Conservation (phyloP, 2,888 invertebrate genomes). For the Trilocha varians region DNA sequence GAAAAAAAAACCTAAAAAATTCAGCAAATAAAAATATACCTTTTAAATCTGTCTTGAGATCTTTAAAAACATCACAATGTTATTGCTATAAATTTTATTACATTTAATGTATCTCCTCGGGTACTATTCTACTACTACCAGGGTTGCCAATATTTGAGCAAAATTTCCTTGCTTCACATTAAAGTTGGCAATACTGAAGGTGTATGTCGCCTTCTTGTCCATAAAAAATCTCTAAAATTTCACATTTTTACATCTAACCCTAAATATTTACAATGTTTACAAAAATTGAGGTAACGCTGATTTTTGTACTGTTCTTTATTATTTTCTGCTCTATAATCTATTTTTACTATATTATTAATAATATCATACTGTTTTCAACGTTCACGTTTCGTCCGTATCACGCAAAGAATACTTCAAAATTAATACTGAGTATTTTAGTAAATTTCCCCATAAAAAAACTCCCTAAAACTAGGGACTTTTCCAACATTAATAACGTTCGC, state of each 20-base stretch:
- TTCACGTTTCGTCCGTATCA: slow-evolving; percentile 30
- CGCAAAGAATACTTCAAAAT: slow-evolving; percentile 9
- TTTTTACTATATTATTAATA: slow-evolving; percentile 11
- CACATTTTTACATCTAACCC: slow-evolving; percentile 30
- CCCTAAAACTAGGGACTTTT: neutral
- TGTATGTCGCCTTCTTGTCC: slow-evolving; percentile 46
- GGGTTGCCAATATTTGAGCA: slow-evolving; percentile 12
- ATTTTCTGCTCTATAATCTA: slow-evolving; percentile 14
- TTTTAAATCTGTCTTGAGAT: slow-evolving; percentile 56
- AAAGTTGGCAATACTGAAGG: slow-evolving; percentile 23
- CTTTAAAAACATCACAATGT: slow-evolving; percentile 62
- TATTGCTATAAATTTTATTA: slow-evolving; percentile 34
- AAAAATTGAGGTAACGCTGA: slow-evolving; percentile 47
- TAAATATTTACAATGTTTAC: slow-evolving; percentile 56
- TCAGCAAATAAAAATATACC: slow-evolving; percentile 27
- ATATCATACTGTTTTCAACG: slow-evolving; percentile 34
- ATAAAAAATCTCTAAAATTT: slow-evolving; percentile 38
- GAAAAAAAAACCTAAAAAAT: slow-evolving; percentile 14
- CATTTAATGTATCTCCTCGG: slow-evolving; percentile 33
- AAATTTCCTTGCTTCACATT: slow-evolving; percentile 17
- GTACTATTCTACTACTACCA: slow-evolving; percentile 8
- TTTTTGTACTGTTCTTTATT: slow-evolving; percentile 21
- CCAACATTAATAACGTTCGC: neutral
- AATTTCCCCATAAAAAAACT: neutral
- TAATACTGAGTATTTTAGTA: neutral